phyloP scores from a whole-genome alignment of 2,888 invertebrate species.

The Diogma glabrata region DNA sequence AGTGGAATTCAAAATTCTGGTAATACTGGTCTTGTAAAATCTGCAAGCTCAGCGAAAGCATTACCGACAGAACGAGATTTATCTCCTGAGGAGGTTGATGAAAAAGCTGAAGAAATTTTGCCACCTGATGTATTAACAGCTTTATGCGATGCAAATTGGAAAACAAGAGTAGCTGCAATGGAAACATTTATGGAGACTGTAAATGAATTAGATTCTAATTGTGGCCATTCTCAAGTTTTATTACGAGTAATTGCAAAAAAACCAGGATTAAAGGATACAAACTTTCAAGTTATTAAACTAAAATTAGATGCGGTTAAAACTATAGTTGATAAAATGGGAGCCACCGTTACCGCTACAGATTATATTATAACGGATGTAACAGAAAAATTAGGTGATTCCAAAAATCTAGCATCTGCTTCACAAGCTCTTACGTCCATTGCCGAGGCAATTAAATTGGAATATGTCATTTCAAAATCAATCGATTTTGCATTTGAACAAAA shows the following conservation, averaged over 20 bases:
- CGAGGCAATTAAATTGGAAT: slow-evolving; percentile 65
- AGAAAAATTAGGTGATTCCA: slow-evolving; percentile 74
- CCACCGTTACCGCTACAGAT: slow-evolving; percentile 62
- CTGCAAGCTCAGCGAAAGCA: slow-evolving; percentile 30
- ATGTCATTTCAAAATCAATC: slow-evolving; percentile 58
- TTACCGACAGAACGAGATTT: slow-evolving; percentile 50
- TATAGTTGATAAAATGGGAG: slow-evolving; percentile 61
- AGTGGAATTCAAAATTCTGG: slow-evolving; percentile 16
- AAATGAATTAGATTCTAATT: slow-evolving; percentile 46
- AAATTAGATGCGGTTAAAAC: slow-evolving; percentile 68
- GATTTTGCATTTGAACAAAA: slow-evolving; percentile 74
- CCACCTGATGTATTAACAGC: slow-evolving; percentile 51
- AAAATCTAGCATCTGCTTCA: slow-evolving; percentile 55
- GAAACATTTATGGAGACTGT: slow-evolving; percentile 56
- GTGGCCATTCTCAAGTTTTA: slow-evolving; percentile 59
- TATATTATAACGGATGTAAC: slow-evolving; percentile 67
- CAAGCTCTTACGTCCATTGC: slow-evolving; percentile 59
- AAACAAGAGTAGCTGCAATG: slow-evolving; percentile 62
- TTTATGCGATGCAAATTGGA: slow-evolving; percentile 74
- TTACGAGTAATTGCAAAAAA: slow-evolving; percentile 64
- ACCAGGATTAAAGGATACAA: slow-evolving; percentile 77
- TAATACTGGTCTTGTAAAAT: slow-evolving; percentile 23
- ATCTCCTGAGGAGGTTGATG: slow-evolving; percentile 65
- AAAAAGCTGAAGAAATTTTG: slow-evolving; percentile 54
- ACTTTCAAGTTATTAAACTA: slow-evolving; percentile 80